Base-by-base conservation (phyloP, 2,797 vertebrate species). In the Notolabrus celidotus region DNA sequence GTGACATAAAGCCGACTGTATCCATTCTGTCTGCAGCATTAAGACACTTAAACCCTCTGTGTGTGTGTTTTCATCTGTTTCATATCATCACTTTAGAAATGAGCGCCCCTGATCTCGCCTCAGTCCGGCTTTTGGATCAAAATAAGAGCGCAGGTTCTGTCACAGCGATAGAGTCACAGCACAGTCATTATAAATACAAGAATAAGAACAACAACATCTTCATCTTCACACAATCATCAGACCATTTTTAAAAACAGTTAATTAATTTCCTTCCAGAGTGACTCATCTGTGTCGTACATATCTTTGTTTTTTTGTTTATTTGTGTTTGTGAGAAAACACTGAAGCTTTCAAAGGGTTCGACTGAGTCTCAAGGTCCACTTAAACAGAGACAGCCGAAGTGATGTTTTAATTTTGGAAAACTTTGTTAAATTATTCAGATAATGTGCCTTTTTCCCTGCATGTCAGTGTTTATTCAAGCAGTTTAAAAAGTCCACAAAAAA, bases 1-100 rank as follows among this genome's bases (percentile, higher is more conserved):
- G 34, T 77, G 77, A 83, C 80, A 83, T 67, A 66, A 73, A 86
- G 62, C 69, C 46, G 68, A 66, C 51, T 76, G 61, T 16, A 73
- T 74, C 42, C 42, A 54, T 59, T 75, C 50, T 57, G 33, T 78
- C 12, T 71, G 31, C 49, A 62, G 64, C 41, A 62, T 55, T 42
- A 43, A 42, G 41, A 74, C 43, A 34, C 59, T 51, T 2, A 25
- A 69, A 12, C 79, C 43, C 17, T 63, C 51, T 80, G 70, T 65
- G 20, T 70, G 79, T 70, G 79, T 68, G 65, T 71, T 74, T 79
- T 63, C 61, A 64, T 77, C 51, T 34, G 11, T 19, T 51, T 71
- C 58, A 68, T 54, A 38, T 73, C 49, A 66, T 65, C 62, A 41
- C 7, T 64, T 67, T 58, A 4, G 66, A 67, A 69, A 69, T 51